A percentile compares a stretch with the other conserved stretches of the same genome.
Conservation (phyloP, 2,888 invertebrate species). For the Chloroclystis v-ata region DNA sequence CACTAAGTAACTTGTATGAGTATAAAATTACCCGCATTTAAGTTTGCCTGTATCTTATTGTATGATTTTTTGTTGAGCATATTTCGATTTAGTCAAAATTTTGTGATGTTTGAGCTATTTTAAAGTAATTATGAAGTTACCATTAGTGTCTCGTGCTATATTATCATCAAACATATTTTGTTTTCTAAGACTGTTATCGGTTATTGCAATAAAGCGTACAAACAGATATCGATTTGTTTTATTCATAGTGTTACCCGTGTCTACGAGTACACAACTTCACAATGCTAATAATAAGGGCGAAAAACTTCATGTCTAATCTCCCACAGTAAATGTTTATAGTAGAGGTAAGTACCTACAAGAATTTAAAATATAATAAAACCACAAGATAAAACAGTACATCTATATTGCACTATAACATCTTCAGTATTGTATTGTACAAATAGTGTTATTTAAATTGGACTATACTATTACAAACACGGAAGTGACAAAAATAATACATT, state of each 20-base stretch:
- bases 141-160: constrained; percentile 60
- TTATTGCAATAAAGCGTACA: constrained; percentile 75
- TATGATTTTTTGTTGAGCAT: constrained; percentile 33
- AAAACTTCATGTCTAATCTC: no score
- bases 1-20: constrained; percentile 28
- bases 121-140: constrained; percentile 64
- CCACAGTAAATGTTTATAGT: neutral
- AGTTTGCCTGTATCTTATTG: constrained; percentile 9
- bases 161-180: constrained; percentile 60
- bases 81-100: constrained; percentile 57
- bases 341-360: neutral
- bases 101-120: constrained; percentile 55
- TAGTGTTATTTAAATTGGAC: constrained; percentile 47
- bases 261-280: no score
- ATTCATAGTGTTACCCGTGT: constrained; percentile 2
- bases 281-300: no score
- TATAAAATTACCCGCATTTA: constrained; percentile 11
- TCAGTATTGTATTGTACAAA: constrained; percentile 73
- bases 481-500: constrained; percentile 41
- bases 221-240: constrained; percentile 34
- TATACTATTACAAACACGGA: constrained; percentile 45
- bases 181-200: constrained; percentile 74
- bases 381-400: constrained; percentile 67
- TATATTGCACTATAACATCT: constrained; percentile 78
- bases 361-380: constrained; percentile 38